Base-by-base conservation (phyloP, 2,888 invertebrate genomes). In the Andrena flavipes region DNA sequence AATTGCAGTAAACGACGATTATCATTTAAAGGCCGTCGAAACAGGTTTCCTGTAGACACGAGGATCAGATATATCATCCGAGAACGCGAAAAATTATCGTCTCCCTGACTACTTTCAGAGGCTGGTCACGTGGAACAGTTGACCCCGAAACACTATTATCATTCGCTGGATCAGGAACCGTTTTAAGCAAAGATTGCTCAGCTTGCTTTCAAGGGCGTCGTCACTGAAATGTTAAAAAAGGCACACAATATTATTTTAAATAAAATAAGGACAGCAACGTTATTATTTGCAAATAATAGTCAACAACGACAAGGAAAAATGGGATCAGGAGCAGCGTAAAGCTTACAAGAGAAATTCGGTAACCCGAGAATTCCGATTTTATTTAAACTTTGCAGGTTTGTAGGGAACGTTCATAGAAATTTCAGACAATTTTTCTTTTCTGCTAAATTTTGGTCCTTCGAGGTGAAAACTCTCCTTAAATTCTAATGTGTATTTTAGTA, bases 41-140 rank as follows among this genome's bases (percentile, higher is more conserved):
- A 87, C 87, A 80, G 84, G 85, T 88, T 88, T 81, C 48, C 75
- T 42, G 74, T 79, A 78, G 59, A 73, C 64, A 64, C 56, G 30
- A 64, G 74, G 63, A 80, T 70, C 20, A 78, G 51, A 79, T 56
- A 62, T 64, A 49, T 76, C 48, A 69, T 70, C 30, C 67, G 67
- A 54, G 51, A 20, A 64, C 59, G 70, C 65, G 63, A 72, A 77
- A 67, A 77, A 76, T 35, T n/a, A 56, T 48, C 23, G 51, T 60
- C 60, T 23, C 51, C 35, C 63, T 33, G 64, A n/a, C 67, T 29
- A 68, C 64, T 68, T 77, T 63, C 56, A 33, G 68, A 74, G 35
- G n/a, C 75, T 68, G 54, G 54, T 78, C 78, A 74, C 75, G 75
- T 74, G 78, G 48, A 62, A 51, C 54, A 48, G 54, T 48, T 74